Evolutionary conservation across 2,888 invertebrate genomes (phyloP).

Genomic region (Torymus tubicola): DNA sequence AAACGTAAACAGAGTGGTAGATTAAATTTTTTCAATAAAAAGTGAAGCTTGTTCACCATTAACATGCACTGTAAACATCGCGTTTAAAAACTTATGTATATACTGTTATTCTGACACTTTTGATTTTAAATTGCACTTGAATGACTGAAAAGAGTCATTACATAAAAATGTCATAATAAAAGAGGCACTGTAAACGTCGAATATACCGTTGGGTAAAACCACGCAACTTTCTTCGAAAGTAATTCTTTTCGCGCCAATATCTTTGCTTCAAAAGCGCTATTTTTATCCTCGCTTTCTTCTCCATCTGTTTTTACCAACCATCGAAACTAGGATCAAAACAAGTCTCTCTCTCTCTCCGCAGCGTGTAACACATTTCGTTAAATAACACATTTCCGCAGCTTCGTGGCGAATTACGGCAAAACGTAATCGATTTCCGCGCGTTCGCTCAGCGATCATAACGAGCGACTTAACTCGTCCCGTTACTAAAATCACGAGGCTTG

Average conservation of each 20-base stretch:
- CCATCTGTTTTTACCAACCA: no score
- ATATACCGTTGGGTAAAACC: not conserved
- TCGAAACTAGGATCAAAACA: constrained; percentile 4
- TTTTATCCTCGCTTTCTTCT: no score
- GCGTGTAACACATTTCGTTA: not conserved
- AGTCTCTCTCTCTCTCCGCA: not conserved
- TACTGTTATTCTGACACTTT: no score
- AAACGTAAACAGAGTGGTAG: no score
- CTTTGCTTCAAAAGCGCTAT: not conserved
- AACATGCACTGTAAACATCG: no score
- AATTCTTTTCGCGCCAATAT: constrained; percentile 1
- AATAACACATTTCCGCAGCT: constrained; percentile 48
- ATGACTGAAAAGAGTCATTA: no score
- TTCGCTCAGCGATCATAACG: constrained; percentile 31
- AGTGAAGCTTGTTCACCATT: no score
- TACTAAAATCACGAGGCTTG: constrained; percentile 46
- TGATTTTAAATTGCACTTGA: no score
- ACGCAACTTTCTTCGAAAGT: not conserved
- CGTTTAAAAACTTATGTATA: no score
- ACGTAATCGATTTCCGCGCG: constrained; percentile 54
- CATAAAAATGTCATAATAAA: no score
- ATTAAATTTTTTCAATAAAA: no score
- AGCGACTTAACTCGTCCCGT: constrained; percentile 50
- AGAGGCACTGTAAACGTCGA: not conserved
- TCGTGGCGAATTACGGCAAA: constrained; percentile 16